Evolutionary conservation across 2,797 vertebrate species (phyloP).

Genomic region (Acanthornis magna): DNA sequence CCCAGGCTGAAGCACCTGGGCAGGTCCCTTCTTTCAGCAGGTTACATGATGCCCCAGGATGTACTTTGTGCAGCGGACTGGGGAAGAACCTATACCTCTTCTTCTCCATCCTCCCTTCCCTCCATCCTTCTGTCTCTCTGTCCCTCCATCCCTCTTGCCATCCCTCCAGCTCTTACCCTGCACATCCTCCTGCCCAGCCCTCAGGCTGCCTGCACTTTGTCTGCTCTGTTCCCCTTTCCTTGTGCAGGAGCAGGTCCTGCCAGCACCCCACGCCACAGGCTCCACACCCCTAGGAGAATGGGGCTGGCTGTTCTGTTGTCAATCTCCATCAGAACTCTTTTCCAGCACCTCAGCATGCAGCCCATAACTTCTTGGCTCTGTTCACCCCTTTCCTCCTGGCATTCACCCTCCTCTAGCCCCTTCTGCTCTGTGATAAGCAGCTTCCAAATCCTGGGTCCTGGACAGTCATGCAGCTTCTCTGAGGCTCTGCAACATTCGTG

Average conservation of each 20-base stretch:
- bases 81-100: not conserved
- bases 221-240: not conserved
- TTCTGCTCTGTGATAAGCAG: not conserved
- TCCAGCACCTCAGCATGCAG: not conserved
- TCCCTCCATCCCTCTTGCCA: not conserved
- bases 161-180: not conserved
- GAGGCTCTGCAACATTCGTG: not conserved
- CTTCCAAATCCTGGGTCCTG: not conserved
- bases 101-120: not conserved
- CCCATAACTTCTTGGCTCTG: not conserved
- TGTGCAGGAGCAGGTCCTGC: not conserved
- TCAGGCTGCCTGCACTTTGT: not conserved
- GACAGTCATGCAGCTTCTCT: not conserved
- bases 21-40: not conserved
- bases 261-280: accelerated
- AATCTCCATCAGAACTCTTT: not conserved
- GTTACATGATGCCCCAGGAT: not conserved
- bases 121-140: not conserved
- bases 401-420: not conserved
- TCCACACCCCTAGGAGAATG: not conserved
- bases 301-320: not conserved
- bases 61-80: not conserved
- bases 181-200: not conserved
- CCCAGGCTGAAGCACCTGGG: not conserved
- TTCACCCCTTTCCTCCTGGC: not conserved